Evolutionary conservation across 2,113 vertebrate species (phyloP), one percentile per base, ranked within the genome.

Genomic region (Grus americana): DNA sequence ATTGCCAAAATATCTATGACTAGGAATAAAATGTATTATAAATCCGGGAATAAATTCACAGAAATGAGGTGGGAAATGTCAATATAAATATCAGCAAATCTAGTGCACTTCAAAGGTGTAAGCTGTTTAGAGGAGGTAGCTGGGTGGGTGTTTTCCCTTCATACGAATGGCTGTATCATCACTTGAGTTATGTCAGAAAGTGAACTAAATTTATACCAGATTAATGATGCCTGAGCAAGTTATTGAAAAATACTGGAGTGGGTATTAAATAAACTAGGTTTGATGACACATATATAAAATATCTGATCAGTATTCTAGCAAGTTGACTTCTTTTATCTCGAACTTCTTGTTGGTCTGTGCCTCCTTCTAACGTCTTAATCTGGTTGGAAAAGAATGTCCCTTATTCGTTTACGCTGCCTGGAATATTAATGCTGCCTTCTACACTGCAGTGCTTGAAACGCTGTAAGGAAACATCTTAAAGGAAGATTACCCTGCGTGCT

Each of bases 161-260:
- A 24, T 57, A 86, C 68, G 90, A 96, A 92, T 22, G 17, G 50
- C 55, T 86, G 32, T 54, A 67, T 81, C 68, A 57, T 87, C 71
- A 65, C 72, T 94, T 91, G 15, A 95, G 59, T 55, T 73, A 26
- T 70, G 42, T 86, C 88, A 90, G 76, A 59, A 87, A 92, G 66
- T 40, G 81, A 95, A 82, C 68, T 87, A 87, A 88, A 88, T 81
- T 91, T 73, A 67, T 24, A 29, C 63, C 27, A 86, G 42, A 90
- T 94, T 91, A 95, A 86, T 72, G 66, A 90, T 94, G 78, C 42
- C 34, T 72, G 54, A 93, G 67, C 65, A 76, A 92, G 54, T 83
- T 73, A 86, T 5, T 81, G 70, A 89, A 89, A 96, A 95, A 84
- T 72, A 72, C 21, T 63, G 47, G 46, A 38, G 68, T 78, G 55